Evolutionary conservation across 2,113 vertebrate genomes (phyloP).

Genomic region (Poeciliopsis retropinna): DNA sequence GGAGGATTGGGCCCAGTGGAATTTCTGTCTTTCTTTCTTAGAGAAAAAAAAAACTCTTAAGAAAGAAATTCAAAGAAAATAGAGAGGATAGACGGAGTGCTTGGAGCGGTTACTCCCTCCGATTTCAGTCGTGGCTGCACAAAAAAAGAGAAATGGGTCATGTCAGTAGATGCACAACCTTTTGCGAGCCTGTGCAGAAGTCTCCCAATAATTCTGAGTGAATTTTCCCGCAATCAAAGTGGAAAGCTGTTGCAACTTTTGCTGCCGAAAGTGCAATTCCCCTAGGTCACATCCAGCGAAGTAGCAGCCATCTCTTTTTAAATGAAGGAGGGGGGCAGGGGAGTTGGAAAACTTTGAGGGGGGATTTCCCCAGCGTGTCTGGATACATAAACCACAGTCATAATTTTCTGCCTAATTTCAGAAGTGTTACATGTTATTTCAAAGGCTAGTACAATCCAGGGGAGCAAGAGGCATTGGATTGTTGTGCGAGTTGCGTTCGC

Average conservation of each 20-base stretch:
- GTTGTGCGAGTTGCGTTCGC: constrained; percentile 9
- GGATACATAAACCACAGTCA: constrained; percentile 28
- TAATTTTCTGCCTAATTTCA: constrained; percentile 19
- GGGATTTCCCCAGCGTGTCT: constrained; percentile 30
- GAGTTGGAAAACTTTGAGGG: constrained; percentile 42
- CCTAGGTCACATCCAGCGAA: constrained; percentile 22
- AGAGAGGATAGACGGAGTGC: constrained; percentile 48
- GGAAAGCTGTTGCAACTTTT: constrained; percentile 61
- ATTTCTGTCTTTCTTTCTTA: constrained; percentile 72
- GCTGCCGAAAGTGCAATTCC: constrained; percentile 57
- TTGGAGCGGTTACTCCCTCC: constrained; percentile 48
- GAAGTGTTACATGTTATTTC: constrained; percentile 17
- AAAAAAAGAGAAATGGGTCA: constrained; percentile 50
- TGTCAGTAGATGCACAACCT: constrained; percentile 45
- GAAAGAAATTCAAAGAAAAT: constrained; percentile 67
- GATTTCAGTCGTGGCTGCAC: constrained; percentile 48
- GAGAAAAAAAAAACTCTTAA: constrained; percentile 47
- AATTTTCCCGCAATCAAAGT: constrained; percentile 42
- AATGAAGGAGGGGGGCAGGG: constrained; percentile 8
- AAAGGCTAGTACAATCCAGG: background rate
- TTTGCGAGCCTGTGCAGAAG: constrained; percentile 57
- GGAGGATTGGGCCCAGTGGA: constrained; percentile 73
- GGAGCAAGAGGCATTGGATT: background rate
- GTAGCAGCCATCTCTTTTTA: constrained; percentile 19
- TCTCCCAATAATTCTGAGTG: constrained; percentile 52